phyloP scores from a whole-genome alignment of 2,797 vertebrate genomes.

The Sebastes matsubarae region DNA sequence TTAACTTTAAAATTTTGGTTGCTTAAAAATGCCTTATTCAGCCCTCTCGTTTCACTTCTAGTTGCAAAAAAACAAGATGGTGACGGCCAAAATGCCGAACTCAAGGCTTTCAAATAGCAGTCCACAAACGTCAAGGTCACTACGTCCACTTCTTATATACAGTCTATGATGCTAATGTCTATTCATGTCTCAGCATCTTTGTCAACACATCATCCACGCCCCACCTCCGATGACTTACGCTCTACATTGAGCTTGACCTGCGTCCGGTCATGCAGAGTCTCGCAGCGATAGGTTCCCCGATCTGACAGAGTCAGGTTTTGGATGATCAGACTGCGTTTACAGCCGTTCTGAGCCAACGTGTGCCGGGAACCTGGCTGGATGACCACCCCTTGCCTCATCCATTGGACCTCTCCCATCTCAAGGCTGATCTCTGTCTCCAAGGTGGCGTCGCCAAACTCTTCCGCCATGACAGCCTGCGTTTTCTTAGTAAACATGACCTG shows the following conservation, averaged over 20 bases:
- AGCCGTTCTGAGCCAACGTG: slow-evolving; percentile 79
- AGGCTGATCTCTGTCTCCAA: slow-evolving; percentile 86
- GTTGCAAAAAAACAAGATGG: no score
- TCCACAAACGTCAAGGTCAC: no score
- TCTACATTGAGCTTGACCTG: slow-evolving; percentile 91
- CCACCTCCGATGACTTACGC: slow-evolving; percentile 83
- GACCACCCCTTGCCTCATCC: slow-evolving; percentile 90
- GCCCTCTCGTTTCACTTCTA: no score
- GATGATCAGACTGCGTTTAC: slow-evolving; percentile 84
- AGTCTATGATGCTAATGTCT: not conserved
- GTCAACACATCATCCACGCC: not conserved
- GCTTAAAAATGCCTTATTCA: no score
- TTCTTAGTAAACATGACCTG: slow-evolving; percentile 90
- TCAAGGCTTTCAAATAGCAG: no score
- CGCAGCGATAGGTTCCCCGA: slow-evolving; percentile 93
- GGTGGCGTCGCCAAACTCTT: slow-evolving; percentile 86
- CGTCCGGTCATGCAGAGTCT: slow-evolving; percentile 92
- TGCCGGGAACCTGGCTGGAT: slow-evolving; percentile 83
- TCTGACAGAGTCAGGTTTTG: slow-evolving; percentile 83
- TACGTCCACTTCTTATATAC: no score
- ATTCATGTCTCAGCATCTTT: not conserved
- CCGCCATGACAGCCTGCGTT: slow-evolving; percentile 84
- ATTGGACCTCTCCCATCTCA: slow-evolving; percentile 86
- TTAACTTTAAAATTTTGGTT: no score
- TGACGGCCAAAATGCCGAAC: no score